phyloP scores from a whole-genome alignment of 2,113 vertebrate genomes.

The Synodontis membranacea region DNA sequence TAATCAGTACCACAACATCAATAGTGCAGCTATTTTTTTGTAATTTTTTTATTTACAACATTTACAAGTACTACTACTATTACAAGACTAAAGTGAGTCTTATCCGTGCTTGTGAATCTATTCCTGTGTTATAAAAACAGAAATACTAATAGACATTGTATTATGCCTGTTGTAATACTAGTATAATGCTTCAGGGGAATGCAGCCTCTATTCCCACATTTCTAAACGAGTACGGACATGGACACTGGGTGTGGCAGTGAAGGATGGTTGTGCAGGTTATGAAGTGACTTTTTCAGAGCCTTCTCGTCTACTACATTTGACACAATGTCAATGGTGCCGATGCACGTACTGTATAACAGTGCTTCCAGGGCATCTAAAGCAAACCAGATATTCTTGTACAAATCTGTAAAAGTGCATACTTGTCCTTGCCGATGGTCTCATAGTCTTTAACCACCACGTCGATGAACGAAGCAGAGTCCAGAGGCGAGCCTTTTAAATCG shows the following conservation, averaged over 20 bases:
- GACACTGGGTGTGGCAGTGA: conserved; percentile 19
- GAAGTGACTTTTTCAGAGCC: neutral
- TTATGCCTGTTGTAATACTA: neutral
- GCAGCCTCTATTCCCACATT: neutral
- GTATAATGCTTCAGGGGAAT: neutral
- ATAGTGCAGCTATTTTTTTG: neutral
- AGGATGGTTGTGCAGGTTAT: neutral
- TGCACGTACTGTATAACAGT: neutral
- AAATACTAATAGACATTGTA: neutral
- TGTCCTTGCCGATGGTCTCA: conserved; percentile 95
- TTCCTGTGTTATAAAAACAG: neutral
- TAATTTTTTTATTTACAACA: too few relatives aligned
- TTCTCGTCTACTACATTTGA: neutral
- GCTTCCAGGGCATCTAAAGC: neutral
- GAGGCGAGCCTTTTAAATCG: conserved; percentile 82
- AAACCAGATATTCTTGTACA: neutral
- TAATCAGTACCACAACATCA: conserved; percentile 2
- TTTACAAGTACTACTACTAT: too few relatives aligned
- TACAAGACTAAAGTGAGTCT: neutral
- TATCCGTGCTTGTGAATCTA: neutral
- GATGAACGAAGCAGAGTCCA: conserved; percentile 87
- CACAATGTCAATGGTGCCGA: neutral
- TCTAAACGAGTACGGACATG: conserved; percentile 65
- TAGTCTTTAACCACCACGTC: conserved; percentile 90
- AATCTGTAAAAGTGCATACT: conserved; percentile 75